Evolutionary conservation across 2,888 invertebrate genomes (phyloP), one percentile per base, ranked within the genome.

Genomic region (Cephonodes hylas): DNA sequence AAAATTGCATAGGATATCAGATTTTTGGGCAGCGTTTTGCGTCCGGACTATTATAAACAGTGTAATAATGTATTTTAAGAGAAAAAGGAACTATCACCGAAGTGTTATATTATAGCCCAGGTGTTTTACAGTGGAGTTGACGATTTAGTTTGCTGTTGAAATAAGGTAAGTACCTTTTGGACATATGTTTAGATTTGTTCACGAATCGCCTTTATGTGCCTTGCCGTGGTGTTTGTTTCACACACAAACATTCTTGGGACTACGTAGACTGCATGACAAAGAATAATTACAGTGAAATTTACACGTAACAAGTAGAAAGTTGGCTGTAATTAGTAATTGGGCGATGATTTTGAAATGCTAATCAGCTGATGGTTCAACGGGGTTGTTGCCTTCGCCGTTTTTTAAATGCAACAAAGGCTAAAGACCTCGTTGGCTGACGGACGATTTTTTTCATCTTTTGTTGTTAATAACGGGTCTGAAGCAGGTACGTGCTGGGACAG

Each of bases 21-120:
- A 74, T 84, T 53, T n/a, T 88, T 87, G 88, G 91, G 84, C 86
- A 76, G 87, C 89, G 79, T 87, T 86, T 79, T 76, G 86, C 84
- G 88, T 87, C 88, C 86, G 80, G 80, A 84, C 84, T 83, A 80
- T 80, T 76, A 80, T 85, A 83, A 79, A 83, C 80, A 87, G 91
- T 91, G 89, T 90, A 89, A 91, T 91, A 91, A 93, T 93, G 93
- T 88, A 90, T 93, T 87, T 86, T 84, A 92, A 89, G 87, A 89
- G 91, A 90, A 93, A 90, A 92, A 89, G 88, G 89, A 85, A 89
- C 88, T 83, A 88, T 83, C 86, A 82, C 77, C 86, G 84, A 71
- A 93, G 91, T 91, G 93, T 93, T 79, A 93, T 93, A 84, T 93
- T 93, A 93, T 93, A 93, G 92, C 93, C 91, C 80, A 83, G 86